Percentiles rank a stretch among this genome's conserved stretches.
These are phyloP conservation scores for Cheilosia impressa DNA, from an alignment of 2,888 invertebrate genomes.

Conservation along the genomic window DNA sequence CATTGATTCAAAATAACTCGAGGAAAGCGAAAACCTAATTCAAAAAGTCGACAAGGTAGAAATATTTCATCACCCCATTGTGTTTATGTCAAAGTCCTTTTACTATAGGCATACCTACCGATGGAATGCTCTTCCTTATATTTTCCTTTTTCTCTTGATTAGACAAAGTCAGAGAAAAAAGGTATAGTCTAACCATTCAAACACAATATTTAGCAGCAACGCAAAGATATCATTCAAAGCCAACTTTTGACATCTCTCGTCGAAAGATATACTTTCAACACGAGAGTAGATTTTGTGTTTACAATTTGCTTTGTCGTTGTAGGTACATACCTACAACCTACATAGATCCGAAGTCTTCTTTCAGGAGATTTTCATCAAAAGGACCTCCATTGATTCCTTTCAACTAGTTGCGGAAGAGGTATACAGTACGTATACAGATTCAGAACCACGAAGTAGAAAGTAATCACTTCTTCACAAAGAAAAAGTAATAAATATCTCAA, in stretches of 20 bases:
- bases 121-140: too few species aligned
- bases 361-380: constrained; percentile 38
- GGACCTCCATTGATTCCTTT: constrained; percentile 49
- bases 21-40: too few species aligned
- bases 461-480: constrained; percentile 12
- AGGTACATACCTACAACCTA: too few species aligned
- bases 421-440: neutral
- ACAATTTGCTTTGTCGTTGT: neutral
- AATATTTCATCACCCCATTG: too few species aligned
- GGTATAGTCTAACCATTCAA: too few species aligned
- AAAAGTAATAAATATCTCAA: constrained; percentile 36
- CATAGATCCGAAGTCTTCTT: neutral
- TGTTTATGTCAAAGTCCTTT: too few species aligned
- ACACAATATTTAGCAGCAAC: neutral
- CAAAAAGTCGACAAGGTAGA: too few species aligned
- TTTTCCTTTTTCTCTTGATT: neutral
- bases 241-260: neutral
- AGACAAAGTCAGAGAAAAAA: neutral
- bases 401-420: constrained; percentile 1
- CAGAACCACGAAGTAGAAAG: neutral
- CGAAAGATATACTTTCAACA: neutral
- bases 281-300: neutral
- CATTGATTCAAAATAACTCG: too few species aligned
- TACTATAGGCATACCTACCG: too few species aligned
- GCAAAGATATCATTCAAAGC: neutral